Evolutionary conservation across 2,888 invertebrate species (phyloP), one percentile per base, ranked within the genome.

Genomic region (Stenichneumon culpator): DNA sequence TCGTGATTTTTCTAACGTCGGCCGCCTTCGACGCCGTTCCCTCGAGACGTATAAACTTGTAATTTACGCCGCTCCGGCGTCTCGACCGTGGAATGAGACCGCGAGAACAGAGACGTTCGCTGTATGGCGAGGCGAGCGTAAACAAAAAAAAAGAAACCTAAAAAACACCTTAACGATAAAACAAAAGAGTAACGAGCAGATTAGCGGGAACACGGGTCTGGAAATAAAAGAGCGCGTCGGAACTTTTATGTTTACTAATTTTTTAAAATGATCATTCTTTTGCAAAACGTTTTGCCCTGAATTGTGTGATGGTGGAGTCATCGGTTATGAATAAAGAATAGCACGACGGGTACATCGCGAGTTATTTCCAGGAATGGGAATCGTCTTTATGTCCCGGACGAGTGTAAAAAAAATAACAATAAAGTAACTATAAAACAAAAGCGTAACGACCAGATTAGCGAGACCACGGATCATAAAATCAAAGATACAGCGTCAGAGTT

Each of bases 1-100:
- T 77, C 67, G 39, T 28, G 63, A 32, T 28, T 67, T 67, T 67
- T 60, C 63, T 47, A 22, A 22, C 75, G 60, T 75, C 75, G 39
- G 28, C 63, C 44, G 63, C n/a, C 5, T 68, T 54, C 82, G 47
- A 68, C n/a, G 54, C 44, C 9, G 67, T 25, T 82, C 57, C 82
- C 78, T 60, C 67, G 57, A 82, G 77, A 78, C 65, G 57, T 78
- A 82, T 78, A 82, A 73, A 73, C 32, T 78, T 78, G 65, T 78
- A 77, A 82, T 82, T 82, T 82, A 77, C 77, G 65, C 57, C 14
- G 19, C 78, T 54, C 47, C 39, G 11, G 68, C 19, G n/a, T 82
- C 65, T 28, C 22, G 32, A 52, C 50, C 82, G 77, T 73, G 67
- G 67, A 44, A 52, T 32, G 22, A 60, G 19, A 36, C 73, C 50